Evolutionary conservation across 2,113 vertebrate genomes (phyloP), one percentile per base, ranked within the genome.

Genomic region (Vimba vimba): DNA sequence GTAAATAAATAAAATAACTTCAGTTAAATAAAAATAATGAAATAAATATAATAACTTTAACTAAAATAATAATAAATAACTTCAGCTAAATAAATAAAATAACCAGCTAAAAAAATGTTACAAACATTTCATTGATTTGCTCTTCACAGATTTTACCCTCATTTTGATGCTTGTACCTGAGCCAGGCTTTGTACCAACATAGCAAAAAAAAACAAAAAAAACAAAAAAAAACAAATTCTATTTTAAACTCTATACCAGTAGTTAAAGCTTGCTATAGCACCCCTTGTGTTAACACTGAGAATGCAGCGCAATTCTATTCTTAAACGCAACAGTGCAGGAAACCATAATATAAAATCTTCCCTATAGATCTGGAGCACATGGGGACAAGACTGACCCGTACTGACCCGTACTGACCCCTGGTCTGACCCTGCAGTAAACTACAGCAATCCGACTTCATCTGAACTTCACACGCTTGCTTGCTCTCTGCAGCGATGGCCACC

Each of bases 401-500:
- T 33, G 75, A 55, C 75, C 50, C 74, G 10, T 11, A 33, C 30
- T 78, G 75, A 77, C 74, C 47, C 74, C 17, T 4, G 7, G 17
- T 43, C 43, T 43, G 43, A 43, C 43, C 43, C 43, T 19, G 12
- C 50, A 6, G 4, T 77, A 77, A 55, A 80, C 33, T 62, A 10
- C 5, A 23, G 21, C 39, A 10, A 71, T 43, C 36, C 6, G 62
- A 52, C 25, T 85, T 78, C 4, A 78, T 88, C 52, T 73, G 52
- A 83, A 60, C 79, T n/a, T 76, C 52, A 75, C 45, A 82, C 57
- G 47, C 78, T 45, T 36, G 77, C 83, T 87, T 85, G 78, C 25
- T 76, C 73, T 88, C 55, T 15, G 69, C 60, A 85, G 83, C 4
- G 68, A 33, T 68, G 19, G 19, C 23, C 52, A 62, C 27, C 5